Percentiles rank a stretch among this genome's conserved stretches.
Evolutionary conservation across 2,888 invertebrate genomes (phyloP).

Genomic region (Vannuccia rotundouncinata): DNA sequence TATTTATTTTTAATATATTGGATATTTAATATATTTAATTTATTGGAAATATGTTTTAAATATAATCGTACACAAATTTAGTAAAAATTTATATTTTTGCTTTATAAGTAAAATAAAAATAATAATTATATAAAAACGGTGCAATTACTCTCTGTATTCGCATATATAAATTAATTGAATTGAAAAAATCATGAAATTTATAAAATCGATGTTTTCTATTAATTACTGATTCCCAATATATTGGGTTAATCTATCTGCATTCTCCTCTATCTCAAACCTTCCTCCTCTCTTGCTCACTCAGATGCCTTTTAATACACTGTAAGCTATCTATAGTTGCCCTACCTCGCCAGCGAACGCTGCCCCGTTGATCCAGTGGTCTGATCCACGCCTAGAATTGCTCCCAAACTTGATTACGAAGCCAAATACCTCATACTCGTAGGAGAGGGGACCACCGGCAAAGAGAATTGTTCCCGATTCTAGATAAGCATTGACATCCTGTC

Average conservation of each 20-base stretch:
- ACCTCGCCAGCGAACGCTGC: conserved; percentile 96
- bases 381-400: conserved; percentile 66
- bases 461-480: neutral
- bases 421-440: conserved; percentile 87
- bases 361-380: conserved; percentile 91
- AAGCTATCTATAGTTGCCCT: conserved; percentile 52
- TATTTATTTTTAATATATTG: neutral
- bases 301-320: neutral
- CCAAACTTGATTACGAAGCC: conserved; percentile 69
- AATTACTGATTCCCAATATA: no score
- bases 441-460: conserved; percentile 76
- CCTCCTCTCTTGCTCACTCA: no score
- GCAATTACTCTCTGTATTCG: no score
- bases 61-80: no score
- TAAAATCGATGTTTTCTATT: no score
- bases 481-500: neutral
- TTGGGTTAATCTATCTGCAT: no score
- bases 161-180: neutral
- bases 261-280: no score
- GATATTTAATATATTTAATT: neutral
- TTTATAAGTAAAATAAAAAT: no score
- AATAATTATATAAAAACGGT: neutral
- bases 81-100: no score
- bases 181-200: neutral
- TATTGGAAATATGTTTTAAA: neutral